Percentiles rank a stretch among this genome's conserved stretches.
phyloP scores from a whole-genome alignment of 2,888 invertebrate genomes.

The Apamea epomidion region DNA sequence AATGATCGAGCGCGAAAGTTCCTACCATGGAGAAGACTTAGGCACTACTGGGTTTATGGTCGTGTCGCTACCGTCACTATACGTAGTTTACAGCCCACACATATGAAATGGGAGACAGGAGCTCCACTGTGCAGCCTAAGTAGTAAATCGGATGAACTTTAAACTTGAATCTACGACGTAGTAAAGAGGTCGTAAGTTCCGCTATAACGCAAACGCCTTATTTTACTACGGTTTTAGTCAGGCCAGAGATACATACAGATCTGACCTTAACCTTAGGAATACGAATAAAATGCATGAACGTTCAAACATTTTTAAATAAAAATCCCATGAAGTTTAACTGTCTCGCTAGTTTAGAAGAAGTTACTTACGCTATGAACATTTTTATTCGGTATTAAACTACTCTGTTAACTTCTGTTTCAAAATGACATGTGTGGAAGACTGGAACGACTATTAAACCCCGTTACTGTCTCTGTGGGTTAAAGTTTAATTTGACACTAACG shows the following conservation, averaged over 20 bases:
- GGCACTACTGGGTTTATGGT: conserved; percentile 49
- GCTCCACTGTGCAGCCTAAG: conserved; percentile 27
- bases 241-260: conserved; percentile 28
- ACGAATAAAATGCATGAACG: conserved; percentile 36
- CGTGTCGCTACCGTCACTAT: conserved; percentile 18
- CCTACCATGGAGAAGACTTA: conserved; percentile 38
- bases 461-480: conserved; percentile 58
- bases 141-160: conserved; percentile 45
- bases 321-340: conserved; percentile 38
- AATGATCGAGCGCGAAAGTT: conserved; percentile 63
- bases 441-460: conserved; percentile 49
- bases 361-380: conserved; percentile 44
- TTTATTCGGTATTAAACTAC: conserved; percentile 60
- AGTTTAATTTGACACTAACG: conserved; percentile 49
- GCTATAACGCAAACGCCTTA: conserved; percentile 51
- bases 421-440: conserved; percentile 49
- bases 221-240: conserved; percentile 37
- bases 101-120: conserved; percentile 15
- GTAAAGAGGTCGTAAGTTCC: conserved; percentile 50
- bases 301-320: conserved; percentile 34
- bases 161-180: conserved; percentile 37
- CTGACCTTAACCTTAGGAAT: conserved; percentile 46
- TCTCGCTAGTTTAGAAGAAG: conserved; percentile 30
- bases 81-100: conserved; percentile 19
- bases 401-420: conserved; percentile 54